Conservation (phyloP, 2,888 invertebrate species). For the Operophtera brumata region DNA sequence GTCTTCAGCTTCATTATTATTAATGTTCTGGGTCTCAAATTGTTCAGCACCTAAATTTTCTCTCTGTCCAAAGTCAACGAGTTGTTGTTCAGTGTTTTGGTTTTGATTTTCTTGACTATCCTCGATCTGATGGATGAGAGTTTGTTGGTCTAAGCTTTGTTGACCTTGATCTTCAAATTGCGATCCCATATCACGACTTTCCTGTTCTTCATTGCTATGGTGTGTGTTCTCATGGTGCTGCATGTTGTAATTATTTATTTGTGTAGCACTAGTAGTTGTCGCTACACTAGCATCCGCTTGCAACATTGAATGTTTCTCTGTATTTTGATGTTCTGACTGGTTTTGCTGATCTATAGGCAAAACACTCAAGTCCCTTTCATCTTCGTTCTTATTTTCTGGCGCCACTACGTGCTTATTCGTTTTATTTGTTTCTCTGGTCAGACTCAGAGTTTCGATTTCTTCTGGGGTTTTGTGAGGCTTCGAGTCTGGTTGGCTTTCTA, state of each 20-base stretch:
- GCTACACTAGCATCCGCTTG: slow-evolving; percentile 4
- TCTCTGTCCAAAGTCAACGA: slow-evolving; percentile 29
- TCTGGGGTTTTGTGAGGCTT: slow-evolving; percentile 23
- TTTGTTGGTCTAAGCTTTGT: slow-evolving; percentile 21
- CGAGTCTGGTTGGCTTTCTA: slow-evolving; percentile 6
- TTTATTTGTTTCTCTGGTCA: slow-evolving; percentile 24
- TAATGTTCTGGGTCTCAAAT: slow-evolving; percentile 25
- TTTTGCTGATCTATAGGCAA: slow-evolving; percentile 27
- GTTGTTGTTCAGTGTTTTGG: slow-evolving; percentile 30
- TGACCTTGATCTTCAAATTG: slow-evolving; percentile 10
- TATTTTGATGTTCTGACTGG: slow-evolving; percentile 13
- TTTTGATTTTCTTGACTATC: slow-evolving; percentile 26
- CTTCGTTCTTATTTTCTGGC: slow-evolving; percentile 7
- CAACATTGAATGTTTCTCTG: slow-evolving; percentile 1
- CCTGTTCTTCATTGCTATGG: slow-evolving; percentile 3
- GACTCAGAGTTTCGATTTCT: slow-evolving; percentile 26
- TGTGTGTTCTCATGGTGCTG: not conserved
- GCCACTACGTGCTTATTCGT: not conserved
- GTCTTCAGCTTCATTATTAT: slow-evolving; percentile 25
- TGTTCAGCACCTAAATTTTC: slow-evolving; percentile 31
- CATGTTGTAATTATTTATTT: slow-evolving; percentile 9
- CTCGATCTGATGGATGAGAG: slow-evolving; percentile 14
- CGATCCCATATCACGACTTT: not conserved
- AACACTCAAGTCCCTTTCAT: slow-evolving; percentile 17
- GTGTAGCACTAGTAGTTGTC: slow-evolving; percentile 11